phyloP scores from a whole-genome alignment of 2,797 vertebrate genomes.

The Pseudomugil tenellus region DNA sequence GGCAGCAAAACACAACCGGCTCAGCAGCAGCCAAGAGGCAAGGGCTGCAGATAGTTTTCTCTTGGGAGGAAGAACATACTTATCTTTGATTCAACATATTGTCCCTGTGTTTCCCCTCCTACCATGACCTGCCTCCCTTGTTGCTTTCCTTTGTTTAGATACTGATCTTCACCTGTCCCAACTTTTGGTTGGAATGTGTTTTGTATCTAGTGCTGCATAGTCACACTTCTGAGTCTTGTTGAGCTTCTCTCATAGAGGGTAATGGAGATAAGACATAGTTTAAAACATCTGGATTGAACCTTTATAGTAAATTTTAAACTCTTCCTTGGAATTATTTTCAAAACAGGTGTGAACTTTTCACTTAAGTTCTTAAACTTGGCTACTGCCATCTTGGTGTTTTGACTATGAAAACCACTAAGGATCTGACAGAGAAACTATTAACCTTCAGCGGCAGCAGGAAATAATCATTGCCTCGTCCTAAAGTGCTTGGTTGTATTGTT shows the following conservation, averaged over 20 bases:
- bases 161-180: slow-evolving; percentile 37
- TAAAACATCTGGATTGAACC: not conserved
- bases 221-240: slow-evolving; percentile 1
- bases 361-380: not conserved
- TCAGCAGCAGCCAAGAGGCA: slow-evolving; percentile 67
- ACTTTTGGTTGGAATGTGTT: slow-evolving; percentile 22
- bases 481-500: too few species aligned
- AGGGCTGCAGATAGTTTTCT: slow-evolving; percentile 67
- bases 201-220: slow-evolving; percentile 10
- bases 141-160: slow-evolving; percentile 48
- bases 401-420: not conserved
- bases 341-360: not conserved
- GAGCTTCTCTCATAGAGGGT: not conserved
- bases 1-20: slow-evolving; percentile 69
- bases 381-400: not conserved
- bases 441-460: not conserved
- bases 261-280: not conserved
- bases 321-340: not conserved
- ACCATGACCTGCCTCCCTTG: slow-evolving; percentile 47
- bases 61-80: slow-evolving; percentile 65
- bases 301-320: slow-evolving; percentile 3
- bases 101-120: slow-evolving; percentile 57
- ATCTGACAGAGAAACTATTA: not conserved
- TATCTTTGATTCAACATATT: slow-evolving; percentile 74
- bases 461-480: too few species aligned